phyloP scores from a whole-genome alignment of 2,797 vertebrate species.

The Neosilurus hyrtlii region DNA sequence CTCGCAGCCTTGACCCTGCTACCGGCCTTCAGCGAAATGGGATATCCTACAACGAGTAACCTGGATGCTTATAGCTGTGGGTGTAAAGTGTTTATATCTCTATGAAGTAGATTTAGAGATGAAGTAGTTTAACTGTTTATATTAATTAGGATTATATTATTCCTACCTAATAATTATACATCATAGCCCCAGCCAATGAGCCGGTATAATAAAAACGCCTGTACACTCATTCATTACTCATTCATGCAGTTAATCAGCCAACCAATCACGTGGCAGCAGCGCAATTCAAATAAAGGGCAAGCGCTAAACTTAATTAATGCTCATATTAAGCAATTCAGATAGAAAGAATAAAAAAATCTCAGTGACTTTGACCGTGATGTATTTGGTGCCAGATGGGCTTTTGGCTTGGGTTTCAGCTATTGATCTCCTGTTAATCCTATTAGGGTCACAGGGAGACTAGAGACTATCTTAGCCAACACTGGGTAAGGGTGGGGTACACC shows the following conservation, averaged over 20 bases:
- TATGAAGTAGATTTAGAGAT: background rate
- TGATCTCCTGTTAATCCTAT: background rate
- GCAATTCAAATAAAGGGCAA: background rate
- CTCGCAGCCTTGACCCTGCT: background rate
- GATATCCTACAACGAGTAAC: slow-evolving; percentile 10
- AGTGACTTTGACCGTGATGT: background rate
- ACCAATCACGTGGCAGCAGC: background rate
- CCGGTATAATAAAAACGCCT: background rate
- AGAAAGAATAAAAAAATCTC: background rate
- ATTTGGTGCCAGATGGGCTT: background rate
- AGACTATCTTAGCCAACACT: too few relatives aligned
- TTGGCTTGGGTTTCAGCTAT: background rate
- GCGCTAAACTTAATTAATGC: background rate
- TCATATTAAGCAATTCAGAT: background rate
- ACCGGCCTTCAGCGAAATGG: slow-evolving; percentile 23
- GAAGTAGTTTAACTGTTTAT: too few relatives aligned
- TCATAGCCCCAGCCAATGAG: background rate
- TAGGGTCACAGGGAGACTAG: too few relatives aligned
- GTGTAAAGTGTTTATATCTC: slow-evolving; percentile 16
- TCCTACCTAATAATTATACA: background rate
- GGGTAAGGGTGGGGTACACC: too few relatives aligned
- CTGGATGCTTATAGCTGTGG: background rate
- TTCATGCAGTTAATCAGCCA: background rate
- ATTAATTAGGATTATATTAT: too few relatives aligned
- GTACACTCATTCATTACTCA: background rate